Evolutionary conservation across 2,113 vertebrate species (phyloP).

Genomic region (Azemiops feae): DNA sequence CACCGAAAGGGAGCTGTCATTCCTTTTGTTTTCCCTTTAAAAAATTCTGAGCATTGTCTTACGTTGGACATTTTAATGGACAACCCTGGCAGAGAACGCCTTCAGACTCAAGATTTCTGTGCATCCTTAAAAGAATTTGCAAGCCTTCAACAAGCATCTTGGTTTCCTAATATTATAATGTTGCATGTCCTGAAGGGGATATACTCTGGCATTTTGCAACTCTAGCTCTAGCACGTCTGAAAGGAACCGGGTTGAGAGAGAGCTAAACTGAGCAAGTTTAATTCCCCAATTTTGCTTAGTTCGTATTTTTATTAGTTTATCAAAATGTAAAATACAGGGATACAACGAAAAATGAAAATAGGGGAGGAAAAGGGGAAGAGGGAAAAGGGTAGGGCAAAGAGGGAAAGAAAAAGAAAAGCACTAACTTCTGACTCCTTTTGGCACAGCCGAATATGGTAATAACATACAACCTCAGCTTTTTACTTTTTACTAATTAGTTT

Average conservation of each 20-base stretch:
- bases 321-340: not conserved
- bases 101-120: not conserved
- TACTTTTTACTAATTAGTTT: not conserved
- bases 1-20: not conserved
- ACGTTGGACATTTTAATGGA: not conserved
- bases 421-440: not conserved
- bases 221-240: not conserved
- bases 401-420: not conserved
- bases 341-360: not conserved
- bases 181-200: not conserved
- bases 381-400: no score
- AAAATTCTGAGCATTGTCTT: not conserved
- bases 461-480: not conserved
- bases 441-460: not conserved
- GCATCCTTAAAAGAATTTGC: not conserved
- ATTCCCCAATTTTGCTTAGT: conserved; percentile 32
- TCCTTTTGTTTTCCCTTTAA: not conserved
- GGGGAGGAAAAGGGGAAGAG: no score
- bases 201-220: not conserved
- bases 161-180: not conserved
- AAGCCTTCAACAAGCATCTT: not conserved
- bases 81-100: not conserved
- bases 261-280: not conserved
- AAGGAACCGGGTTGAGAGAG: not conserved
- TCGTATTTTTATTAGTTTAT: not conserved